Evolutionary conservation across 2,113 vertebrate species (phyloP).

Genomic region (Arenaria interpres): DNA sequence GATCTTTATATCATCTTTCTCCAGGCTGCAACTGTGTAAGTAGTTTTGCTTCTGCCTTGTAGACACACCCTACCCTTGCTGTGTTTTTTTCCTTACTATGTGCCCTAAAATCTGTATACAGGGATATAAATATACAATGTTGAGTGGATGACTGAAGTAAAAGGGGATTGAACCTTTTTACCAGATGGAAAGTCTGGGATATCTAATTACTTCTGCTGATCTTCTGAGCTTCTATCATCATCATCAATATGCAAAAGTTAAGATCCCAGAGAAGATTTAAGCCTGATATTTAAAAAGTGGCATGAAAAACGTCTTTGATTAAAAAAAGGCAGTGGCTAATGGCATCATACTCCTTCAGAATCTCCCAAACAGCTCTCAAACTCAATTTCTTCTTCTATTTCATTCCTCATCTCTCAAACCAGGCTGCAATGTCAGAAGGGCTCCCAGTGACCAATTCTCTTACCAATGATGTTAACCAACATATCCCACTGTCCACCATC

Average conservation of each 20-base stretch:
- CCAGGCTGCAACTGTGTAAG: neutral
- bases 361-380: neutral
- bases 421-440: neutral
- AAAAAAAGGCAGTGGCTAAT: neutral
- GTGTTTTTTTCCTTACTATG: neutral
- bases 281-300: neutral
- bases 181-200: neutral
- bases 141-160: neutral
- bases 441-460: neutral
- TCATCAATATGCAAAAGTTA: neutral
- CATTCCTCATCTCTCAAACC: neutral
- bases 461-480: conserved; percentile 96
- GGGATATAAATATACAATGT: neutral
- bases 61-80: neutral
- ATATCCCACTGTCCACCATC: conserved; percentile 99
- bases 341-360: neutral
- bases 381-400: neutral
- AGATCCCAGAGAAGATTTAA: neutral
- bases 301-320: neutral
- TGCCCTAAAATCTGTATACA: neutral
- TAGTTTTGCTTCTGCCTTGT: neutral
- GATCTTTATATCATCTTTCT: neutral
- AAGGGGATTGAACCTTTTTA: neutral
- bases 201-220: neutral
- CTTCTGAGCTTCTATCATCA: neutral